Base-by-base conservation (phyloP, 1,140 invertebrate species). In the Eurosta solidaginis region DNA sequence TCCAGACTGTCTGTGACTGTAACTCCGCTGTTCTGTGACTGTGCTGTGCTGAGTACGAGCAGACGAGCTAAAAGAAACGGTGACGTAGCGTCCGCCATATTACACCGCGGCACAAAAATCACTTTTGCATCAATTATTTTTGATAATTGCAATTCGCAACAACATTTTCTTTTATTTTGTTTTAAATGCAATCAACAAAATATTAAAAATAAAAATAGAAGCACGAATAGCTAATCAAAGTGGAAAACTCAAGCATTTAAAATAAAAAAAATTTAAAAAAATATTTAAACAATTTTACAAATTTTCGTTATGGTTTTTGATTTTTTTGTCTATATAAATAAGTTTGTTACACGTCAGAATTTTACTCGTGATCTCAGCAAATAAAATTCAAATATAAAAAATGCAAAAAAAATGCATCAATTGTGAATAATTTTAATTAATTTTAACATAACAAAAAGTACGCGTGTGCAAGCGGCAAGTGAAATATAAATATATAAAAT, bases 61-160 rank as follows among this genome's bases (percentile, higher is more conserved):
- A 84, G 84, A 84, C 82, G 83, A 84, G 81, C 82, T 80, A 81
- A 82, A 80, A 83, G 81, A 83, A 81, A 83, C 85, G 85, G 84
- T 87, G 85, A 87, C 85, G 85, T 87, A 85, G 82, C 82, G 84
- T 82, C 83, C 83, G 85, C 85, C 85, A 87, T 87, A 85, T 87
- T 87, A 86, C 85, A 86, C 82, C 85, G 85, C 82, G 81, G 84
- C 83, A 83, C 82, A 68, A 74, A 76, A 76, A 77, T 68, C 42
- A 47, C 45, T 59, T 77, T 77, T 49, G 75, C n/a, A 77, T 77
- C 50, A 59, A 50, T 77, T 77, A 54, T 77, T 44, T 22, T 50
- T 36, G n/a, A 7, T 52, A n/a, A 68, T 36, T 68, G 40, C 5
- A 45, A 47, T 74, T 74, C 40, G 73, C 44, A 22, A 45, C 44